phyloP scores from a whole-genome alignment of 2,888 invertebrate species.

The Teinopalpus imperialis region DNA sequence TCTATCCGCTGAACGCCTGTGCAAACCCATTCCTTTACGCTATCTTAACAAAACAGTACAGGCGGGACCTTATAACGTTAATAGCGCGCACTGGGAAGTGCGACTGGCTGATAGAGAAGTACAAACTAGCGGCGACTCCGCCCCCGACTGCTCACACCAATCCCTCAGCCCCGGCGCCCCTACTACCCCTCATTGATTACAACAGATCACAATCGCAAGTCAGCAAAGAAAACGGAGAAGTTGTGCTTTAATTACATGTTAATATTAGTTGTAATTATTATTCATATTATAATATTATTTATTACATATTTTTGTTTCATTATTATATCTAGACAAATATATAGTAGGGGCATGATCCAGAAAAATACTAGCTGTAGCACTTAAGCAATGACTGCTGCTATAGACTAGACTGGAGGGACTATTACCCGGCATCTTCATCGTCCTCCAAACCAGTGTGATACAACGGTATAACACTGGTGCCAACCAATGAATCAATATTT shows the following conservation, averaged over 20 bases:
- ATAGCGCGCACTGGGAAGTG: constrained; percentile 83
- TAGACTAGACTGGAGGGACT: too few species aligned
- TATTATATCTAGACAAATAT: constrained; percentile 29
- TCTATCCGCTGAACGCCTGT: constrained; percentile 95
- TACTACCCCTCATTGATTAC: constrained; percentile 63
- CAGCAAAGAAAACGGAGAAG: constrained; percentile 60
- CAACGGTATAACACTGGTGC: too few species aligned
- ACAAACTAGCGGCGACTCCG: constrained; percentile 66
- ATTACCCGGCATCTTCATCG: too few species aligned
- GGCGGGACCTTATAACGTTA: constrained; percentile 86
- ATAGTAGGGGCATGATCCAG: too few species aligned
- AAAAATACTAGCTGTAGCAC: too few species aligned
- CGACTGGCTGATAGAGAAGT: constrained; percentile 64
- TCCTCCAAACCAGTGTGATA: too few species aligned
- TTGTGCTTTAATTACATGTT: constrained; percentile 49
- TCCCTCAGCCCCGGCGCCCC: constrained; percentile 56
- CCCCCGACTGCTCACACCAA: constrained; percentile 71
- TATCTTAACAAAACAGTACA: constrained; percentile 93
- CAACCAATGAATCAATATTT: too few species aligned
- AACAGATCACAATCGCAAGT: constrained; percentile 54
- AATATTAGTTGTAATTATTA: constrained; percentile 39
- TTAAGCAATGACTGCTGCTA: too few species aligned
- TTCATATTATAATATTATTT: constrained; percentile 60
- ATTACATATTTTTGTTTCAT: constrained; percentile 47
- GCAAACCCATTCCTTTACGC: constrained; percentile 97